Conservation (phyloP, 2,113 vertebrate genomes). For the Aptenodytes forsteri region DNA sequence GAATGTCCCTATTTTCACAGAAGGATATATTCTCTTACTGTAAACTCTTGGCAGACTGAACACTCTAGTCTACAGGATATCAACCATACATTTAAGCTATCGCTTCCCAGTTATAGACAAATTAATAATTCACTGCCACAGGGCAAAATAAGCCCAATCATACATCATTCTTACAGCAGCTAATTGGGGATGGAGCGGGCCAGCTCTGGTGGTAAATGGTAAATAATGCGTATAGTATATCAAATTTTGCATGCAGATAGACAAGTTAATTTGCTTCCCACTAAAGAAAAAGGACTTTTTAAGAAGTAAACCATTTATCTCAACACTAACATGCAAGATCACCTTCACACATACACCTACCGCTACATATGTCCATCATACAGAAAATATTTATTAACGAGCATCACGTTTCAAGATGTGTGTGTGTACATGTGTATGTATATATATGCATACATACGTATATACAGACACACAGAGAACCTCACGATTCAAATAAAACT, state of each 20-base stretch:
- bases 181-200: background rate
- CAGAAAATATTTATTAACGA: conserved; percentile 71
- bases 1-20: background rate
- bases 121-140: conserved; percentile 3
- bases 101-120: conserved; percentile 74
- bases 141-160: background rate
- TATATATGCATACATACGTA: background rate
- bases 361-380: conserved; percentile 51
- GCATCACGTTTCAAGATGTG: background rate
- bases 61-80: background rate
- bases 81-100: background rate
- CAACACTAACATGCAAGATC: background rate
- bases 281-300: background rate
- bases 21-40: background rate
- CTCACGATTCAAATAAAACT: conserved; percentile 57
- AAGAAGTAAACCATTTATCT: background rate
- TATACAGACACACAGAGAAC: conserved; percentile 53
- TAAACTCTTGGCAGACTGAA: background rate
- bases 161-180: background rate
- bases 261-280: conserved; percentile 55
- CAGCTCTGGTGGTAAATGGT: conserved; percentile 47
- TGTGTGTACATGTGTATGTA: background rate
- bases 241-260: conserved; percentile 75
- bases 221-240: conserved; percentile 81
- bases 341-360: conserved; percentile 61